A percentile compares a stretch with the other conserved stretches of the same genome.
These are phyloP conservation scores for Capitulum mitella DNA, from an alignment of 2,888 invertebrate species.

Conservation along the genomic window DNA sequence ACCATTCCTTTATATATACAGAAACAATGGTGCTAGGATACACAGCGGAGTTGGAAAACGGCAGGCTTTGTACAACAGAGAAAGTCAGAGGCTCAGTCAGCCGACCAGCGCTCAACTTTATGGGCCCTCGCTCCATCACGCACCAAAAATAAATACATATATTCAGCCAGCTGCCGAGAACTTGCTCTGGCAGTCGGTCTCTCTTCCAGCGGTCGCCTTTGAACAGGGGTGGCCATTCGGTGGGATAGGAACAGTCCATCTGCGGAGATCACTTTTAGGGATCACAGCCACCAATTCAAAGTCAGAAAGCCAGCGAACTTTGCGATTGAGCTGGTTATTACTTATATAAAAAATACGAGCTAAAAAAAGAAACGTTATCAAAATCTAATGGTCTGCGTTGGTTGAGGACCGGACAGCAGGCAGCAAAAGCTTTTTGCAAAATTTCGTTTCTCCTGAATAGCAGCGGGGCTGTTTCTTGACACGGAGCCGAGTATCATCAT, in stretches of 20 bases:
- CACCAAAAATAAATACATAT: slow-evolving; percentile 12
- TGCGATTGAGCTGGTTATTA: background rate
- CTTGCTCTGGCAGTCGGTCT: background rate
- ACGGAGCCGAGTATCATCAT: background rate
- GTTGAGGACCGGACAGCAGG: background rate
- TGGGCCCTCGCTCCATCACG: background rate
- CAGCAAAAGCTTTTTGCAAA: background rate
- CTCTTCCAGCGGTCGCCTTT: background rate
- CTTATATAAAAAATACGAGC: background rate
- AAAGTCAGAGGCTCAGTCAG: background rate
- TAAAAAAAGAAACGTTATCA: background rate
- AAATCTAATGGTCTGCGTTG: background rate
- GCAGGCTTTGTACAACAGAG: background rate
- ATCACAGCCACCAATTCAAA: background rate
- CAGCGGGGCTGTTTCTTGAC: background rate
- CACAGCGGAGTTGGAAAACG: background rate
- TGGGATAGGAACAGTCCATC: background rate
- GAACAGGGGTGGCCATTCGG: background rate
- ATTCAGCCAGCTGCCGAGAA: background rate
- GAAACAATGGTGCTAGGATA: background rate
- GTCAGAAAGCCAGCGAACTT: no score
- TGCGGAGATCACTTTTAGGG: background rate
- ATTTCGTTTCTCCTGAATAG: background rate
- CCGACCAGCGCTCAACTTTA: background rate
- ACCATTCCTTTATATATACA: background rate